Evolutionary conservation across 1,140 invertebrate genomes (phyloP), one percentile per base, ranked within the genome.

Genomic region (Lordiphosa collinella): DNA sequence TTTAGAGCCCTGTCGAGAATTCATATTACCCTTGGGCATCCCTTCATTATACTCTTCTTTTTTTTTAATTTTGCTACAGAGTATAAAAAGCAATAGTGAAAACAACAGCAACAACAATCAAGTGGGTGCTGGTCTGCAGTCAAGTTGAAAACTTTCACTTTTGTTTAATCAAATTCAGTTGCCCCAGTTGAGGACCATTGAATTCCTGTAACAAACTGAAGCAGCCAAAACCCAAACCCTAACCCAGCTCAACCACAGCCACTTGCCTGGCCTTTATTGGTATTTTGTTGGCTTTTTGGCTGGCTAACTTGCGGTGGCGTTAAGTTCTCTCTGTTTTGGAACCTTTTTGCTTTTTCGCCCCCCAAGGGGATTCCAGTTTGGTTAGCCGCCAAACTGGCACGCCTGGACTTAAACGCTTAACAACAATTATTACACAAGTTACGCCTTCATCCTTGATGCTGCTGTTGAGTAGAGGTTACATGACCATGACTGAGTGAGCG

Each of bases 361-460:
- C 41, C 76, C 76, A 66, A 54, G 51, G 71, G 66, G 67, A 84
- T 76, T 50, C 62, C 62, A 43, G 36, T 66, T 36, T 53, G 55
- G 70, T 66, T 61, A 47, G 67, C 69, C 71, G 40, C 55, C 63
- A 75, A 72, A 64, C 59, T 76, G 79, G 67, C 71, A 69, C 52
- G 78, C 71, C 72, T 60, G 55, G 72, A 84, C 78, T 84, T 84
- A 84, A 84, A 84, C 78, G 78, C 78, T 84, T 84, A 84, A 82
- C 62, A 82, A 59, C 78, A 84, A 84, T 84, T 84, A 84, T 84
- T 78, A 78, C 78, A 84, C 78, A 84, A 84, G 73, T 82, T 84
- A 84, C 59, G 56, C 46, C 54, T 36, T 18, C 37, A 10, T 32
- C 13, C 22, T 34, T 36, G 11, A 35, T 49, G 7, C 25, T 32